Percentiles rank a stretch among this genome's conserved stretches.
Evolutionary conservation across 92 coral and sea anemone species (phyloP).

Genomic region (Epizoanthus illoricatus): DNA sequence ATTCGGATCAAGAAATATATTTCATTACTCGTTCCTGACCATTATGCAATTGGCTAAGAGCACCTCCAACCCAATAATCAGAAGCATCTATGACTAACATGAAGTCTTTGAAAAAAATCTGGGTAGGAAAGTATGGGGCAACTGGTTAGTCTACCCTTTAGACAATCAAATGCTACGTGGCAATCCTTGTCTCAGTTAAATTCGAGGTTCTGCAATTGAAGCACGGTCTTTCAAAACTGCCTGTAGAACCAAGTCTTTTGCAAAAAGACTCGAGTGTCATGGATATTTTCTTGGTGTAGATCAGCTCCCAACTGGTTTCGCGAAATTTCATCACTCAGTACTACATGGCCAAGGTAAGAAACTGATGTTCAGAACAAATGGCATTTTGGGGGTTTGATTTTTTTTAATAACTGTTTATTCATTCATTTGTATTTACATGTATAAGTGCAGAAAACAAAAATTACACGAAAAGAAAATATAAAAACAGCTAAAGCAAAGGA

Average conservation of each 20-base stretch:
- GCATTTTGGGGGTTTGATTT: too few species aligned
- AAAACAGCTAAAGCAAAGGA: too few species aligned
- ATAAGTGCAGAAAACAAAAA: too few species aligned
- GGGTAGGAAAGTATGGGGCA: not conserved
- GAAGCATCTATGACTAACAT: not conserved
- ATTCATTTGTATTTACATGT: too few species aligned
- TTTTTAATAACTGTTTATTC: too few species aligned
- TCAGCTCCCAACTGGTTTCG: not conserved
- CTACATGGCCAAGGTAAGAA: too few species aligned
- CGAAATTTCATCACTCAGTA: slow-evolving; percentile 1
- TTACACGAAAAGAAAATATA: too few species aligned
- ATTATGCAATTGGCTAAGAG: not conserved
- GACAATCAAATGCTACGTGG: too few species aligned
- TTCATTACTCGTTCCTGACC: not conserved
- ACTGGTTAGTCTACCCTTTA: not conserved
- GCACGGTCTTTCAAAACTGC: slow-evolving; percentile 2
- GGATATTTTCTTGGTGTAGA: not conserved
- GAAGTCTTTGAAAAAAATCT: not conserved
- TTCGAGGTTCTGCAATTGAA: not conserved
- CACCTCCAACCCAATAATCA: not conserved
- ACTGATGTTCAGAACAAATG: too few species aligned
- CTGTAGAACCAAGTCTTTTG: slow-evolving; percentile 1
- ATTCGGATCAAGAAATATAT: not conserved
- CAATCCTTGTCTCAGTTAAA: not conserved
- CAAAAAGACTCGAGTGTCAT: not conserved